Percentiles rank a stretch among this genome's conserved stretches.
Evolutionary conservation across 2,113 vertebrate genomes (phyloP).

Genomic region (Pseudopodoces humilis): DNA sequence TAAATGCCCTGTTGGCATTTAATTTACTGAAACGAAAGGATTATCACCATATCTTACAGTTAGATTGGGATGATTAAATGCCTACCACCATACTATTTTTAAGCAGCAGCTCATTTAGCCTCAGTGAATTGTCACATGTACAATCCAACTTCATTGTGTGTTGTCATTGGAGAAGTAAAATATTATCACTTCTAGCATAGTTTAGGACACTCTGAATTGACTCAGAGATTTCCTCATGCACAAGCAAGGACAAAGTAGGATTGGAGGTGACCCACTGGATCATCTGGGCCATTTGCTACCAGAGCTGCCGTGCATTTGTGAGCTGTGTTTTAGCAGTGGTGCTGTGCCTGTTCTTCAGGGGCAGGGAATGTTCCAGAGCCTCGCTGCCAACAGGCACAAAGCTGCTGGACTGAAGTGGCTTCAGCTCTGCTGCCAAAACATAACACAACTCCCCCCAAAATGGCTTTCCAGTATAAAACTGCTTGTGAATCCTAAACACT

Average conservation of each 20-base stretch:
- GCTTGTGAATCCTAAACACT: neutral
- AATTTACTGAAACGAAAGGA: slow-evolving; percentile 7
- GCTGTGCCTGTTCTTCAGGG: neutral
- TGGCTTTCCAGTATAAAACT: neutral
- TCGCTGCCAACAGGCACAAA: neutral
- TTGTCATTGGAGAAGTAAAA: slow-evolving; percentile 21
- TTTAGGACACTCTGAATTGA: neutral
- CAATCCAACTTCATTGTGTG: neutral
- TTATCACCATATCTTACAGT: neutral
- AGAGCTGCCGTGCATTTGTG: neutral
- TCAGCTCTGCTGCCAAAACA: neutral
- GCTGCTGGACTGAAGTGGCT: neutral
- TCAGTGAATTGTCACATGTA: neutral
- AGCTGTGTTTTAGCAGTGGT: neutral
- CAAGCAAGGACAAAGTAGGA: neutral
- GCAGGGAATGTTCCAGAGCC: neutral
- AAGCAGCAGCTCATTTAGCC: slow-evolving; percentile 19
- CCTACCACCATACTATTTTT: neutral
- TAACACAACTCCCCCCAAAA: neutral
- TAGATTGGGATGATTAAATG: neutral
- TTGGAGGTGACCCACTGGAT: neutral
- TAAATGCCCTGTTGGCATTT: slow-evolving; percentile 3
- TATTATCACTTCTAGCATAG: neutral
- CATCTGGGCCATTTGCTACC: neutral
- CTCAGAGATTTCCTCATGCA: neutral